These are phyloP conservation scores for Florisuga fusca DNA, from an alignment of 2,797 vertebrate species.

Conservation along the genomic window DNA sequence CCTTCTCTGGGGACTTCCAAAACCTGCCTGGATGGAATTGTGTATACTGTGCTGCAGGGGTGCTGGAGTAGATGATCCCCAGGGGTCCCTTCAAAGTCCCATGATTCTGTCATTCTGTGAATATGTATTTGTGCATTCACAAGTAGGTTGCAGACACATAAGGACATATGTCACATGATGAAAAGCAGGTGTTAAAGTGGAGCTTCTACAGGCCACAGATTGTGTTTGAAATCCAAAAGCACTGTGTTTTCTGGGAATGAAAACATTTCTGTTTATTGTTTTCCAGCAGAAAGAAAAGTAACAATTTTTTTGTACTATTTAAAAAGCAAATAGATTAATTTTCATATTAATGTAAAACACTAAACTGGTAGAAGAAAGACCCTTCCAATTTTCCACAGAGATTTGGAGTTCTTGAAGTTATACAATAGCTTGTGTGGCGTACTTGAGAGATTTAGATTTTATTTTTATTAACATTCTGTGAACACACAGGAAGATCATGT, in stretches of 20 bases:
- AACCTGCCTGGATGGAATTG: too few species aligned
- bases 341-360: background rate
- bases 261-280: background rate
- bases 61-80: too few species aligned
- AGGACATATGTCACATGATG: background rate
- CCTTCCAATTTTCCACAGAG: background rate
- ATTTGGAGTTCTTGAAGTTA: background rate
- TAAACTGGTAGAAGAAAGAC: background rate
- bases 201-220: background rate
- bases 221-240: background rate
- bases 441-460: background rate
- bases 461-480: background rate
- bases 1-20: too few species aligned
- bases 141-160: background rate
- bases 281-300: too few species aligned
- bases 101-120: background rate
- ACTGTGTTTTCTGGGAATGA: background rate
- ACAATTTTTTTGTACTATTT: too few species aligned
- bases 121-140: fast-evolving
- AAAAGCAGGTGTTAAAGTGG: background rate
- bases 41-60: too few species aligned
- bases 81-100: too few species aligned
- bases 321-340: background rate
- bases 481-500: background rate
- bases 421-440: background rate